Conservation (phyloP, 2,113 vertebrate species). For the Machaerirhynchus nigripectus region DNA sequence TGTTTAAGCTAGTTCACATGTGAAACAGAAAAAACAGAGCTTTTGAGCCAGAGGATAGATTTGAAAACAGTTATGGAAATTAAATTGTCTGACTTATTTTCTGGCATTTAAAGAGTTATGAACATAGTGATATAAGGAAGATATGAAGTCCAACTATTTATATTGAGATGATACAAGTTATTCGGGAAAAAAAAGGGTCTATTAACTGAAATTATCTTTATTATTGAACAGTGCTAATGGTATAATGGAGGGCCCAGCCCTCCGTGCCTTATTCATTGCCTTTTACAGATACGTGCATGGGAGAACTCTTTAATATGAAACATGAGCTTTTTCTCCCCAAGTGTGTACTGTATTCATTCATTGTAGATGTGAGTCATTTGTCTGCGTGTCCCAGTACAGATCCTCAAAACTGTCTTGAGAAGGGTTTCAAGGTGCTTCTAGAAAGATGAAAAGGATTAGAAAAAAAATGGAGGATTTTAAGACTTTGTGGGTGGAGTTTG, state of each 20-base stretch:
- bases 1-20: background rate
- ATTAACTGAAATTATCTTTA: background rate
- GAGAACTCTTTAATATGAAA: background rate
- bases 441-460: background rate
- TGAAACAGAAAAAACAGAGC: background rate
- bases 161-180: background rate
- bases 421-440: background rate
- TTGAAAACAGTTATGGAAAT: background rate
- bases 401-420: background rate
- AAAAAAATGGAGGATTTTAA: background rate
- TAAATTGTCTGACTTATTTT: background rate
- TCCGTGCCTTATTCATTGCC: background rate
- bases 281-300: background rate
- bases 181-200: background rate
- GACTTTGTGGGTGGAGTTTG: background rate
- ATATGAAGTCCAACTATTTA: background rate
- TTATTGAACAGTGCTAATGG: background rate
- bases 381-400: background rate
- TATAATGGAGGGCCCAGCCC: background rate
- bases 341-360: background rate
- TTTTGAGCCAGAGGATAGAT: background rate
- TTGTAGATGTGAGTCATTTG: background rate
- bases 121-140: background rate
- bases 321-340: accelerated
- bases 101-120: background rate